Conservation (phyloP, 35 echinoderm and acorn worm genomes). For the Ophioderma brevispina region DNA sequence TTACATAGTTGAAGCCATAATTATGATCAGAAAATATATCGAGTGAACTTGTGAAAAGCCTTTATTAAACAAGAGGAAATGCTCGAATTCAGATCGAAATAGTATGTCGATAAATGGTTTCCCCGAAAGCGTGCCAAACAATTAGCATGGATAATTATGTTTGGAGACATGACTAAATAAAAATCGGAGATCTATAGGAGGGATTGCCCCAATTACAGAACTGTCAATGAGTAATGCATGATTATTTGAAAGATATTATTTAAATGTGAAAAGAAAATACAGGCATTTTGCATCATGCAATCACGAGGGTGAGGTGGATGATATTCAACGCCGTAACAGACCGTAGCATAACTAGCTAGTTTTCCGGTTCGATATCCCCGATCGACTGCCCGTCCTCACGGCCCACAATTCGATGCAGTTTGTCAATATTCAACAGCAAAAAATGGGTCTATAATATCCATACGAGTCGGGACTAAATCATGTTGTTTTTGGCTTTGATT, state of each 20-base stretch:
- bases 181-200: too few species aligned
- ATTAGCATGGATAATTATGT: neutral
- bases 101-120: neutral
- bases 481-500: neutral
- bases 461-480: neutral
- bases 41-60: neutral
- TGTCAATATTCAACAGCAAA: neutral
- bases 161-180: too few species aligned
- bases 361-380: neutral
- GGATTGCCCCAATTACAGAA: too few species aligned
- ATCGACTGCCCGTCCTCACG: neutral
- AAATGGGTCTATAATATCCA: neutral
- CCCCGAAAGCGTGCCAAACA: neutral
- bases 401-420: neutral
- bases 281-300: too few species aligned
- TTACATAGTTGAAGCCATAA: neutral
- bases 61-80: slow-evolving; percentile 9
- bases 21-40: neutral
- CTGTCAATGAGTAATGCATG: too few species aligned
- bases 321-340: neutral
- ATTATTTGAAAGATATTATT: too few species aligned
- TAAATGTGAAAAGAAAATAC: too few species aligned
- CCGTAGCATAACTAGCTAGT: neutral
- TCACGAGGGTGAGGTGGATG: too few species aligned
- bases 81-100: neutral